These are phyloP conservation scores for Peromyscus melanophrys DNA, from an alignment of 2,797 vertebrate genomes.

Conservation along the genomic window DNA sequence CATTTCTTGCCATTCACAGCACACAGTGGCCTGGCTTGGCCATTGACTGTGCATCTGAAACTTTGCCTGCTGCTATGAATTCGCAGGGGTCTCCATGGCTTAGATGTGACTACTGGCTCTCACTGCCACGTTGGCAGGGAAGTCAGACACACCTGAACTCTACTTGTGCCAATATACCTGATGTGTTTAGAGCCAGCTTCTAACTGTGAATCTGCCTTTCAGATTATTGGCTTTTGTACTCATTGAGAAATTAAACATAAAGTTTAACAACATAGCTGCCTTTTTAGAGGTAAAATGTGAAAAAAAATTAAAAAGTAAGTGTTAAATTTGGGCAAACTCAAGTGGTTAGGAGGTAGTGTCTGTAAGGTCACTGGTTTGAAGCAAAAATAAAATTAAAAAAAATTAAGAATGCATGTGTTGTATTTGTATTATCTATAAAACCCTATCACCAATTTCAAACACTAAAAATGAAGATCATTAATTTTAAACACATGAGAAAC, in stretches of 20 bases:
- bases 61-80: not conserved
- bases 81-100: not conserved
- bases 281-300: slow-evolving; percentile 51
- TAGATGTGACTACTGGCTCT: not conserved
- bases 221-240: slow-evolving; percentile 55
- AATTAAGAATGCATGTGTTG: not conserved
- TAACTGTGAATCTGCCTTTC: slow-evolving; percentile 54
- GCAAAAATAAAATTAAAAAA: not conserved
- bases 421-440: not conserved
- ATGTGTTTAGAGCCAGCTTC: slow-evolving; percentile 23
- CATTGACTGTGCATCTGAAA: not conserved
- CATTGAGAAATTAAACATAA: slow-evolving; percentile 49
- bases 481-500: slow-evolving; percentile 4
- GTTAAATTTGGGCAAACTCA: not conserved
- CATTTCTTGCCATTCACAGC: not conserved
- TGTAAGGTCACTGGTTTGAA: not conserved
- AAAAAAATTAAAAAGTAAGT: not conserved
- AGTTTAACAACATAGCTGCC: not conserved
- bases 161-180: slow-evolving; percentile 17
- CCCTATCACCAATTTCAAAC: not conserved
- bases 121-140: not conserved
- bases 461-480: not conserved
- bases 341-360: not conserved
- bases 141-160: not conserved
- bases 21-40: too few relatives aligned